A percentile compares a stretch with the other conserved stretches of the same genome.
These are phyloP conservation scores for Coreius guichenoti DNA, from an alignment of 2,797 vertebrate genomes.

Conservation along the genomic window DNA sequence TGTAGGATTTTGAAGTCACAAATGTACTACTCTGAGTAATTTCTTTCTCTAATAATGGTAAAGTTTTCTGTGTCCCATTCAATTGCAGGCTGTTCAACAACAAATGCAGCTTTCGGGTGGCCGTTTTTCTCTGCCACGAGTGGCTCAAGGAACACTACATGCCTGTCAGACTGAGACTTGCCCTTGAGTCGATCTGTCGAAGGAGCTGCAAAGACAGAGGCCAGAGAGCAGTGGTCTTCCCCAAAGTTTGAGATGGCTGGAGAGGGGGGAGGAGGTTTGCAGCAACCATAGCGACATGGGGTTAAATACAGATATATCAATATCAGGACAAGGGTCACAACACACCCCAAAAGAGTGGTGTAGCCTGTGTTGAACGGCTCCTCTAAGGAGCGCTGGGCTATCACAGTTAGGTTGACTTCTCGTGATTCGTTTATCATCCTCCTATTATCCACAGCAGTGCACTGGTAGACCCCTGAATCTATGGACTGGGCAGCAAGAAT, in stretches of 20 bases:
- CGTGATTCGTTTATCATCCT: constrained; percentile 84
- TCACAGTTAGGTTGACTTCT: constrained; percentile 88
- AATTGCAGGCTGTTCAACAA: constrained; percentile 66
- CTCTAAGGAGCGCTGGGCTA: constrained; percentile 57
- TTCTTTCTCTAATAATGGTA: constrained; percentile 33
- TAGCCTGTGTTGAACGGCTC: constrained; percentile 91
- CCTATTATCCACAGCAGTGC: constrained; percentile 82
- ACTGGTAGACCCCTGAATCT: constrained; percentile 89
- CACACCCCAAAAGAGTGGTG: constrained; percentile 91
- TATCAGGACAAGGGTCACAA: constrained; percentile 85
- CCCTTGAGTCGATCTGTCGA: constrained; percentile 71
- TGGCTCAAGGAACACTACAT: constrained; percentile 88
- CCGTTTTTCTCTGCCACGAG: constrained; percentile 77
- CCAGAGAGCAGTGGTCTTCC: constrained; percentile 80
- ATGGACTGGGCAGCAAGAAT: constrained; percentile 77
- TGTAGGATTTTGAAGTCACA: not conserved
- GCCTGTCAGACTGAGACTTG: constrained; percentile 82
- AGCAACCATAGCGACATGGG: constrained; percentile 85
- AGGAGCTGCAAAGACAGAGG: constrained; percentile 81
- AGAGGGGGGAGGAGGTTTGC: constrained; percentile 75
- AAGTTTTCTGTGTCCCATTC: constrained; percentile 59
- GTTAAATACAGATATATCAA: constrained; percentile 91
- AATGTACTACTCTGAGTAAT: constrained; percentile 27
- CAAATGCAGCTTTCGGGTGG: constrained; percentile 73
- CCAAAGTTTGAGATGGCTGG: constrained; percentile 67